Evolutionary conservation across 64 coral and sea anemone species (phyloP).

Genomic region (Pachyseris speciosa): DNA sequence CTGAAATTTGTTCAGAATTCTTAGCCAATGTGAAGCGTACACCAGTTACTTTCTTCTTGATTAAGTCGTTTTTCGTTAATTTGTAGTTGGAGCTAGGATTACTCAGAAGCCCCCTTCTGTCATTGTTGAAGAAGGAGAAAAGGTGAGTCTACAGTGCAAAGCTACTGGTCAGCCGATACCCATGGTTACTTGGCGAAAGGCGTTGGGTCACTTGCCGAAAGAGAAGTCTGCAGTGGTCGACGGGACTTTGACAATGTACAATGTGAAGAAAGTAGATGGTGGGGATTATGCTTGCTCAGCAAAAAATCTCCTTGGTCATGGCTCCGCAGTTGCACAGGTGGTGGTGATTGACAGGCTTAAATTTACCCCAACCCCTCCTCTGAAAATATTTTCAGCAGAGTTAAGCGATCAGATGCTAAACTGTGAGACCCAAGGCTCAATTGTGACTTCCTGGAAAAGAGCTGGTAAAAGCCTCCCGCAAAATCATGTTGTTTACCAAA

Average conservation of each 20-base stretch:
- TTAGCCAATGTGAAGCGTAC: too few relatives aligned
- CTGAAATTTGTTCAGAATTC: too few relatives aligned
- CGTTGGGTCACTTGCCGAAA: background rate
- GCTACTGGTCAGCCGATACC: constrained; percentile 43
- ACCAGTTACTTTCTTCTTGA: background rate
- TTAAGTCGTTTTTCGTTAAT: background rate
- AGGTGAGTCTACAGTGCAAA: constrained; percentile 1
- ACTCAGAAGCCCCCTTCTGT: background rate
- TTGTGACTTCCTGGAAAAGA: background rate
- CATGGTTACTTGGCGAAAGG: constrained; percentile 38
- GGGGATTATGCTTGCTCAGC: constrained; percentile 15
- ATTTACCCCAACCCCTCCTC: constrained; percentile 13
- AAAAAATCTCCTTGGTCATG: constrained; percentile 35
- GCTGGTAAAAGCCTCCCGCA: background rate
- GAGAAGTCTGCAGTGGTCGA: background rate
- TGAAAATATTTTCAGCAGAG: background rate
- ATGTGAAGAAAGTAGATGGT: background rate
- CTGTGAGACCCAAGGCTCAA: background rate
- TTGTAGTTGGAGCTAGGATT: constrained; percentile 14
- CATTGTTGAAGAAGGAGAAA: constrained; percentile 44
- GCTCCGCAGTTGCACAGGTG: background rate
- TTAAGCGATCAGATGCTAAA: background rate
- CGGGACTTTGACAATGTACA: background rate
- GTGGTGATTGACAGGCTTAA: constrained; percentile 9
- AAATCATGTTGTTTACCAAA: constrained; percentile 15